These are phyloP conservation scores for Hyla sarda DNA, from an alignment of 2,113 vertebrate species.

Conservation along the genomic window DNA sequence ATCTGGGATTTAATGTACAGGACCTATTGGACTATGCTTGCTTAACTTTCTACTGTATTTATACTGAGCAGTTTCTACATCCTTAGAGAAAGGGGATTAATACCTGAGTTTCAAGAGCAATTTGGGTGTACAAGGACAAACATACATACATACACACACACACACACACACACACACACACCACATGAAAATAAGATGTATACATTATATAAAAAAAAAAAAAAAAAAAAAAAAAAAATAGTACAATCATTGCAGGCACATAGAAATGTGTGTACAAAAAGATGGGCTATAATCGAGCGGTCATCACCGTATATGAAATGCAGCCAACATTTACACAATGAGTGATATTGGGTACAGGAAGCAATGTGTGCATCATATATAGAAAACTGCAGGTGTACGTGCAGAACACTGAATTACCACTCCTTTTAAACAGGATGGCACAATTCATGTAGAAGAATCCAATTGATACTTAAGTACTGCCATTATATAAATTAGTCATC, in stretches of 20 bases:
- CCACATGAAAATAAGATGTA: slow-evolving; percentile 11
- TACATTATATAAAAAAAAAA: slow-evolving; percentile 19
- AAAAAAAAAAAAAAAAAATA: slow-evolving; percentile 24
- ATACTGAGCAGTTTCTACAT: slow-evolving; percentile 9
- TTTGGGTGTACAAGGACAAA: slow-evolving; percentile 20
- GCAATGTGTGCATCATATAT: not conserved
- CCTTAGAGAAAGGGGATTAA: slow-evolving; percentile 30
- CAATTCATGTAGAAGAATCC: not conserved
- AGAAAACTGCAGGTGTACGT: not conserved
- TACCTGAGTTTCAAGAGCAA: slow-evolving; percentile 51
- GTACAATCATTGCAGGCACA: slow-evolving; percentile 51
- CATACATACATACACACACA: slow-evolving; percentile 28
- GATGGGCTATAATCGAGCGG: not conserved
- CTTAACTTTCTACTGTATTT: slow-evolving; percentile 19
- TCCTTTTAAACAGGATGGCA: not conserved
- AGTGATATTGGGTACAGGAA: not conserved
- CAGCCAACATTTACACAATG: not conserved
- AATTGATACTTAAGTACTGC: no score
- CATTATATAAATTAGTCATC: not conserved
- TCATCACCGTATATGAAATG: not conserved
- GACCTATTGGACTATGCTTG: not conserved
- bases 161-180: slow-evolving; percentile 36
- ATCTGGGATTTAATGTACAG: not conserved
- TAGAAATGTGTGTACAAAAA: slow-evolving; percentile 48
- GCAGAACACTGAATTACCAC: not conserved